phyloP scores from a whole-genome alignment of 2,797 vertebrate species.

The Lycodopsis pacificus region DNA sequence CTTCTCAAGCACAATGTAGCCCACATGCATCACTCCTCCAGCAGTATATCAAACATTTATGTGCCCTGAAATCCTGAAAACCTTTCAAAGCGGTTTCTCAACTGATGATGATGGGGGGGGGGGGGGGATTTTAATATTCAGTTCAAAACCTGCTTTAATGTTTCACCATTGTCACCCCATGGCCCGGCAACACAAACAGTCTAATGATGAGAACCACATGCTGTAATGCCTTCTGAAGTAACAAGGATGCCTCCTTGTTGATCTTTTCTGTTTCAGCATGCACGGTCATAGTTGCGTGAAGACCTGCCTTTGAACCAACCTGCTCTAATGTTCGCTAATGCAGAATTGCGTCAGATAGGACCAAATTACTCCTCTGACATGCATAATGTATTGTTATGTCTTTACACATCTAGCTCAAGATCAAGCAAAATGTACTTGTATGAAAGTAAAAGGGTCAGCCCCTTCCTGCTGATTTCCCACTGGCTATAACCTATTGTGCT shows the following conservation, averaged over 20 bases:
- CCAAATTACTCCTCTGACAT: constrained; percentile 69
- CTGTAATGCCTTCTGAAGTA: constrained; percentile 25
- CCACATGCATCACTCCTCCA: constrained; percentile 53
- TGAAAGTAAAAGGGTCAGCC: constrained; percentile 48
- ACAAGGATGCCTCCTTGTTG: constrained; percentile 38
- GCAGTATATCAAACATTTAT: constrained; percentile 74
- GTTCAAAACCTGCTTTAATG: constrained; percentile 51
- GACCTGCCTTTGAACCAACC: constrained; percentile 65
- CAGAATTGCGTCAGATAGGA: constrained; percentile 67
- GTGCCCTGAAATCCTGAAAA: constrained; percentile 58
- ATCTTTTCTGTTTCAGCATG: constrained; percentile 52
- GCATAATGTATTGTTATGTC: constrained; percentile 76
- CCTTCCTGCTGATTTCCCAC: constrained; percentile 31
- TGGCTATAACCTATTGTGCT: constrained; percentile 28
- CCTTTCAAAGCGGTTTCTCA: constrained; percentile 57
- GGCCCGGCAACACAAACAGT: constrained; percentile 46
- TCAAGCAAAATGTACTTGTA: constrained; percentile 54
- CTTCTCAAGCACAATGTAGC: constrained; percentile 52
- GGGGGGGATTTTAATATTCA: constrained; percentile 38
- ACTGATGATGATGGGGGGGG: constrained; percentile 38
- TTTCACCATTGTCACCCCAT: constrained; percentile 39
- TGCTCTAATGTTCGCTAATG: constrained; percentile 68
- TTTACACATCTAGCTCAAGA: constrained; percentile 68
- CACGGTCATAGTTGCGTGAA: constrained; percentile 54
- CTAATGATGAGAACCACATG: constrained; percentile 24